Percentiles rank a stretch among this genome's conserved stretches.
These are phyloP conservation scores for Gambusia affinis DNA, from an alignment of 2,113 vertebrate genomes.

Conservation along the genomic window DNA sequence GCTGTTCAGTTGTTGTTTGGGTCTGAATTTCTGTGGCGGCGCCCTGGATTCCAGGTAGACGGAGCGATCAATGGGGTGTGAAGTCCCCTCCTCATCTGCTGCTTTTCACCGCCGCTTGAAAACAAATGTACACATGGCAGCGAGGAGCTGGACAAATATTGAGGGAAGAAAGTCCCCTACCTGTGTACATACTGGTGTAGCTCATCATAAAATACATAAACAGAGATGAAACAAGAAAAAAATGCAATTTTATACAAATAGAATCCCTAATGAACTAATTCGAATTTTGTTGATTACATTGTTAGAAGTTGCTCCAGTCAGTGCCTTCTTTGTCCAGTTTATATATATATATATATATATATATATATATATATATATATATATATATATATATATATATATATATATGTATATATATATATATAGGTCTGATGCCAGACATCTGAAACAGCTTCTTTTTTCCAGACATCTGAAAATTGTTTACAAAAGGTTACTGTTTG, in stretches of 20 bases:
- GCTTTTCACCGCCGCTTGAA: conserved; percentile 46
- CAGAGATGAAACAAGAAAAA: no score
- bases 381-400: no score
- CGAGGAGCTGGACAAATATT: conserved; percentile 47
- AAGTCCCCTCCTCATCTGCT: conserved; percentile 48
- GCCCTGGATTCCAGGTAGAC: conserved; percentile 56
- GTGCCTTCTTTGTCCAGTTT: no score
- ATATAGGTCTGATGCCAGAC: not conserved
- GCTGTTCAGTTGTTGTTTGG: not conserved
- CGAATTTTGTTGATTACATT: no score
- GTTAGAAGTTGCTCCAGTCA: no score
- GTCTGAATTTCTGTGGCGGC: not conserved
- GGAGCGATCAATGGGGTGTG: conserved; percentile 61
- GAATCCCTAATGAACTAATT: not conserved
- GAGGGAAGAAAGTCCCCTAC: not conserved
- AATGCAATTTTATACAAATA: not conserved
- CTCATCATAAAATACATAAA: no score
- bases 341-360: no score
- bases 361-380: no score
- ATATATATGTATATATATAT: not conserved
- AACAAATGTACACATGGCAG: conserved; percentile 44
- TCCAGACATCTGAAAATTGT: not conserved
- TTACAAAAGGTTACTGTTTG: not conserved
- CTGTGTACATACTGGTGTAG: not conserved
- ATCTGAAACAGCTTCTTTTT: not conserved